Conservation (phyloP, 2,797 vertebrate species). For the Leptoclinus maculatus region DNA sequence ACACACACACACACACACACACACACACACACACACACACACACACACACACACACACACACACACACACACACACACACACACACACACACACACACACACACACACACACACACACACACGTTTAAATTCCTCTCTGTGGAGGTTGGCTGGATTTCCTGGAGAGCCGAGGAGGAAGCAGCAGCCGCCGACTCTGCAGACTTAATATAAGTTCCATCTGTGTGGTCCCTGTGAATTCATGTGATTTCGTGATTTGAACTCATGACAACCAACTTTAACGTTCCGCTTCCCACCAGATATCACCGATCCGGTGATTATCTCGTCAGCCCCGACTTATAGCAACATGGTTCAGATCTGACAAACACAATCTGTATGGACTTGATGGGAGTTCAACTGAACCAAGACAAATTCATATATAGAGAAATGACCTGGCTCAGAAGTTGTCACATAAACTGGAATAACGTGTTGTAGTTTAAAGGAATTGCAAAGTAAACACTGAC, state of each 20-base stretch:
- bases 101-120: conserved; percentile 22
- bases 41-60: conserved; percentile 16
- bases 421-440: not conserved
- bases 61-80: conserved; percentile 30
- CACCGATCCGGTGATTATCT: conserved; percentile 8
- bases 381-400: not conserved
- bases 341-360: conserved; percentile 21
- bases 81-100: conserved; percentile 28
- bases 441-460: not conserved
- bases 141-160: conserved; percentile 64
- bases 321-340: not conserved
- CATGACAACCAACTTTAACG: conserved; percentile 21
- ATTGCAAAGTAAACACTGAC: not conserved
- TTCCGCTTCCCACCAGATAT: conserved; percentile 25
- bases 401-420: not conserved
- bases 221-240: conserved; percentile 44
- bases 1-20: conserved; percentile 16
- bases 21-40: conserved; percentile 38
- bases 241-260: conserved; percentile 19
- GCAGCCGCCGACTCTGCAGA: conserved; percentile 46
- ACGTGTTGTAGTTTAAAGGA: not conserved
- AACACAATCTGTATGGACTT: not conserved
- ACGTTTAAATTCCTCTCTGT: conserved; percentile 64
- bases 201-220: conserved; percentile 62
- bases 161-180: conserved; percentile 42